Conservation (phyloP, 2,797 vertebrate species). For the Valencia hispanica region DNA sequence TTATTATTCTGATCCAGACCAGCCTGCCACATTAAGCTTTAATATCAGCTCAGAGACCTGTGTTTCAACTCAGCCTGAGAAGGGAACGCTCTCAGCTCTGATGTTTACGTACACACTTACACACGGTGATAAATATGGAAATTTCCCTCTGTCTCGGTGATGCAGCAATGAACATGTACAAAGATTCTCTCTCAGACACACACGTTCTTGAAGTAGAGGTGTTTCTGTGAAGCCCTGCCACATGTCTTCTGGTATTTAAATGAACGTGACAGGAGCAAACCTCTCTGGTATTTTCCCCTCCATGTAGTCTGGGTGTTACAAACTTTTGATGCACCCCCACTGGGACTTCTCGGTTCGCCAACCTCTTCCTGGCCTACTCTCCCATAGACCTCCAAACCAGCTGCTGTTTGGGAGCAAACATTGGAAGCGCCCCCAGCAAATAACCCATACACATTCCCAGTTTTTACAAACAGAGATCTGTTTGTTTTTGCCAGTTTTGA, state of each 20-base stretch:
- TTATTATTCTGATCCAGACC: conserved; percentile 59
- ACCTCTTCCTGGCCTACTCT: conserved; percentile 33
- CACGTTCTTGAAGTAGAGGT: conserved; percentile 32
- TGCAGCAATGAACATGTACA: conserved; percentile 55
- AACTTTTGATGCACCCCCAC: conserved; percentile 38
- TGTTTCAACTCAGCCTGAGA: conserved; percentile 57
- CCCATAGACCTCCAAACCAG: conserved; percentile 21
- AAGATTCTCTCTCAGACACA: conserved; percentile 26
- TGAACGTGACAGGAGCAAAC: conserved; percentile 39
- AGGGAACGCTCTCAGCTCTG: conserved; percentile 44
- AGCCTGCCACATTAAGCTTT: conserved; percentile 61
- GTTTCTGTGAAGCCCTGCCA: conserved; percentile 48
- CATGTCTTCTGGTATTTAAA: conserved; percentile 48
- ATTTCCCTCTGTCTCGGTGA: conserved; percentile 47
- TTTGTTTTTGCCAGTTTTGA: no score
- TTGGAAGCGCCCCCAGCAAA: conserved; percentile 18
- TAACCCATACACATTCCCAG: not conserved
- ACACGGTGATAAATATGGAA: conserved; percentile 62
- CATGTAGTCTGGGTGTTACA: conserved; percentile 20
- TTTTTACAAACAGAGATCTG: not conserved
- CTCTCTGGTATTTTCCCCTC: conserved; percentile 21
- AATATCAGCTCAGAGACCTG: conserved; percentile 62
- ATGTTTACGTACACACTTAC: conserved; percentile 47
- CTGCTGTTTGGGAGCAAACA: conserved; percentile 28
- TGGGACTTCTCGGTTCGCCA: conserved; percentile 19